phyloP scores from a whole-genome alignment of 2,888 invertebrate genomes.

The Antheraea assamensis region DNA sequence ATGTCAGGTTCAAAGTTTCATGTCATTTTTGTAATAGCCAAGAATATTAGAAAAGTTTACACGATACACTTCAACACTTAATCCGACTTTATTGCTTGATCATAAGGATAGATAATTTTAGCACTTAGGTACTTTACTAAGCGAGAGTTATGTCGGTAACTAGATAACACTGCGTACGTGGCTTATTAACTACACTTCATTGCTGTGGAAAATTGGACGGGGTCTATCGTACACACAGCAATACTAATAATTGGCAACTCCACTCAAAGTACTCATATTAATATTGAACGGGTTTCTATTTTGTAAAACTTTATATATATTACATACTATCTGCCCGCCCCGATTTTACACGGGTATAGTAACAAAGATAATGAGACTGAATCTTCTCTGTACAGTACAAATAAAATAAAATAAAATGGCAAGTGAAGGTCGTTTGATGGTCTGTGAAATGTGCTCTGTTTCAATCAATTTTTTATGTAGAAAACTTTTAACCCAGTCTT shows the following conservation, averaged over 20 bases:
- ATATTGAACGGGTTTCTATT: slow-evolving; percentile 23
- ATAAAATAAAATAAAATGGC: too few species aligned
- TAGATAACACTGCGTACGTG: slow-evolving; percentile 51
- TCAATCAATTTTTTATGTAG: too few species aligned
- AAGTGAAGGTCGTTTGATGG: too few species aligned
- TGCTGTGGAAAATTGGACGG: slow-evolving; percentile 64
- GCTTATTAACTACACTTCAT: slow-evolving; percentile 68
- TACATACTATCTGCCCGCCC: not conserved
- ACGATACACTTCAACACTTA: not conserved
- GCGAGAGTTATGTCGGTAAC: slow-evolving; percentile 36
- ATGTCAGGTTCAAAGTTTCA: not conserved
- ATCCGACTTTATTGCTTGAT: slow-evolving; percentile 3
- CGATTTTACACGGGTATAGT: too few species aligned
- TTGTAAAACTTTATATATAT: not conserved
- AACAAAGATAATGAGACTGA: too few species aligned
- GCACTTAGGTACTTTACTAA: not conserved
- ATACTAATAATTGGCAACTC: slow-evolving; percentile 44
- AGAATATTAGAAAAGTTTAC: slow-evolving; percentile 1
- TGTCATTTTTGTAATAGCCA: not conserved
- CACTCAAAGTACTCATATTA: slow-evolving; percentile 30
- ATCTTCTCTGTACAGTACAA: too few species aligned
- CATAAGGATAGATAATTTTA: slow-evolving; percentile 16
- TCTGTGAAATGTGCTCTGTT: too few species aligned
- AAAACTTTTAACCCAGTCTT: too few species aligned
- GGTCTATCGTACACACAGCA: slow-evolving; percentile 52